Evolutionary conservation across 2,888 invertebrate species (phyloP).

Genomic region (Tanypteryx hageni): DNA sequence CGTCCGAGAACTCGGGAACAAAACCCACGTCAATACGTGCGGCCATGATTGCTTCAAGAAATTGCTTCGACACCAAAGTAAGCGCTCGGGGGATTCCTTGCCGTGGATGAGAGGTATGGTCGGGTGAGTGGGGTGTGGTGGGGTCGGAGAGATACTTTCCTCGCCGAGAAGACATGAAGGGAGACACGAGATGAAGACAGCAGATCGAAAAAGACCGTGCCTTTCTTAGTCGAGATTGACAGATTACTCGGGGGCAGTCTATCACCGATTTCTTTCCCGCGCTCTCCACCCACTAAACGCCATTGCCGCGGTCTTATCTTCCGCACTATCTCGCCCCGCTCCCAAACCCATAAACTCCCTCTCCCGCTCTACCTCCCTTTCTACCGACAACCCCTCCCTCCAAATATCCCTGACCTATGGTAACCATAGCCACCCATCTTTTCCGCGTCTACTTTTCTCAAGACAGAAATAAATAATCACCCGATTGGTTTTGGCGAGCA

Average conservation of each 20-base stretch:
- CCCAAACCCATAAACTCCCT: background rate
- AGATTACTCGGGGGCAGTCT: background rate
- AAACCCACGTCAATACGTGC: background rate
- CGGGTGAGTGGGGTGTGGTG: background rate
- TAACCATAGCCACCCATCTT: no score
- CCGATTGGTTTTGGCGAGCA: no score
- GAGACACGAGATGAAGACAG: background rate
- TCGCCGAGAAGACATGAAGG: background rate
- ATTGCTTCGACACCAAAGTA: background rate
- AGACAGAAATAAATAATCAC: no score
- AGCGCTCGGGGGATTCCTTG: background rate
- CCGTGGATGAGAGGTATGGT: background rate
- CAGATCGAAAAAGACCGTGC: background rate
- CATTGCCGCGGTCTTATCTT: background rate
- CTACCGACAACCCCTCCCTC: background rate
- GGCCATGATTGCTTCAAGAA: background rate
- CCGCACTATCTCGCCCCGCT: background rate
- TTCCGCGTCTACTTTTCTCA: no score
- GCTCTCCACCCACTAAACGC: background rate
- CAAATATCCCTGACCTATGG: background rate
- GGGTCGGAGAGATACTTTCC: background rate
- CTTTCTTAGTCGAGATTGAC: background rate
- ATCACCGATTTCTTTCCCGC: background rate
- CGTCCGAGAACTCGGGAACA: background rate
- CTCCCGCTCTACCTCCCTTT: background rate